These are phyloP conservation scores for Dolichotis patagonum DNA, from an alignment of 2,113 vertebrate genomes.

Conservation along the genomic window DNA sequence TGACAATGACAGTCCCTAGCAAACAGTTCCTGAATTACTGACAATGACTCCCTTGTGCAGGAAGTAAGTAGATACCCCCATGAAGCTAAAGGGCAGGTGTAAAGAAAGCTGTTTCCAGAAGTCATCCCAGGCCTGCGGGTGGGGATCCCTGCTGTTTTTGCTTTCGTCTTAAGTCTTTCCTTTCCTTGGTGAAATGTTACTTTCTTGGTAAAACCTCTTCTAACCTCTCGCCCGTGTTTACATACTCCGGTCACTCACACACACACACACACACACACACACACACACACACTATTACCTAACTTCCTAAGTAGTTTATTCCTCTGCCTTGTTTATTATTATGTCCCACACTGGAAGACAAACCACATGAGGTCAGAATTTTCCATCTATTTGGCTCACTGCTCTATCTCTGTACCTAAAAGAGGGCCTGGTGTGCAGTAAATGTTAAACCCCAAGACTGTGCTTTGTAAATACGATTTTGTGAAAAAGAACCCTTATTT, in stretches of 20 bases:
- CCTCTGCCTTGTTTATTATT: background rate
- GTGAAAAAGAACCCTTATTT: background rate
- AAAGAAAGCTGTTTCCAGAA: background rate
- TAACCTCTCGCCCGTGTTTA: background rate
- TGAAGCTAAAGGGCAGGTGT: background rate
- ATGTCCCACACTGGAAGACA: background rate
- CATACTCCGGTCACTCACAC: background rate
- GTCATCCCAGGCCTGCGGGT: background rate
- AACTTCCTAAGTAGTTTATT: background rate
- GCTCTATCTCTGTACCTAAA: background rate
- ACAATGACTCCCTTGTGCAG: background rate
- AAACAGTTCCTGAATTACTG: background rate
- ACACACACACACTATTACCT: background rate
- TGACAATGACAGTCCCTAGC: background rate
- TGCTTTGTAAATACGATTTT: background rate
- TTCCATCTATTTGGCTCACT: background rate
- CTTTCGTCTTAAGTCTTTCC: background rate
- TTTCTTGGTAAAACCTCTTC: background rate
- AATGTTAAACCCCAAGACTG: background rate
- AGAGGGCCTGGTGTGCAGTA: background rate
- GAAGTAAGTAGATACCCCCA: background rate
- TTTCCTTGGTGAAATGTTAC: background rate
- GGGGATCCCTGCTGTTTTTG: too few relatives aligned
- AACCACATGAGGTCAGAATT: background rate
- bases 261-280: background rate